Base-by-base conservation (phyloP, 2,888 invertebrate species). In the Chymomyza procnemis region DNA sequence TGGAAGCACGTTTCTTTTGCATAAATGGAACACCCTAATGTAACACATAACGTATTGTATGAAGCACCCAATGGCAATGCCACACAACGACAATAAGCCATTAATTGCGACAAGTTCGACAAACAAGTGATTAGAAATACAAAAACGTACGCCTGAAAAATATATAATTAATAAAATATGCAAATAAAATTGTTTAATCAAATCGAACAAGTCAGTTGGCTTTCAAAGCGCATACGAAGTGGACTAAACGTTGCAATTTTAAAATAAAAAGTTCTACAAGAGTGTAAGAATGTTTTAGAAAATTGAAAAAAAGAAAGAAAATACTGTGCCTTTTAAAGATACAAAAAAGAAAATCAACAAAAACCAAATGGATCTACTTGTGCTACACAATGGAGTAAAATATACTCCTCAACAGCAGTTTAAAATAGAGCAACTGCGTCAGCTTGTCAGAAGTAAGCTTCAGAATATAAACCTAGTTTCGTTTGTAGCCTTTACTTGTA, bases 371-470 rank as follows among this genome's bases (percentile, higher is more conserved):
- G 34, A 41, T 41, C 22, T 54, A 78, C 64, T 87, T 30, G 85
- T 88, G 54, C 65, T 76, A 8, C 69, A 76, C 67, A 68, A 67
- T 6, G 69, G 71, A 30, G 81, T 78, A 30, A 73, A 80, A 5
- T 76, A 80, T 54, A 78, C 88, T 6, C 68, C 67, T 3, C 81
- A 84, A 55, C 76, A 89, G 62, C 61, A 64, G 48, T 74, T 84
- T 9, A 88, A 88, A 63, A 80, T 89, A 16, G 62, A 73, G 1
- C 76, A 88, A 60, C 61, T 89, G 18, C 76, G 88, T 18, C 74
- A 80, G 61, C 65, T 82, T 30, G 82, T 89, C 34, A 74, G 85
- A 61, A 83, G 88, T 89, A 78, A 78, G 74, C 19, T 3, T 9
- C 18, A 19, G n/a, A n/a, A n/a, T n/a, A n/a, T n/a, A 41, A 52